phyloP scores from a whole-genome alignment of 2,113 vertebrate species.

The Neopipo cinnamomea region DNA sequence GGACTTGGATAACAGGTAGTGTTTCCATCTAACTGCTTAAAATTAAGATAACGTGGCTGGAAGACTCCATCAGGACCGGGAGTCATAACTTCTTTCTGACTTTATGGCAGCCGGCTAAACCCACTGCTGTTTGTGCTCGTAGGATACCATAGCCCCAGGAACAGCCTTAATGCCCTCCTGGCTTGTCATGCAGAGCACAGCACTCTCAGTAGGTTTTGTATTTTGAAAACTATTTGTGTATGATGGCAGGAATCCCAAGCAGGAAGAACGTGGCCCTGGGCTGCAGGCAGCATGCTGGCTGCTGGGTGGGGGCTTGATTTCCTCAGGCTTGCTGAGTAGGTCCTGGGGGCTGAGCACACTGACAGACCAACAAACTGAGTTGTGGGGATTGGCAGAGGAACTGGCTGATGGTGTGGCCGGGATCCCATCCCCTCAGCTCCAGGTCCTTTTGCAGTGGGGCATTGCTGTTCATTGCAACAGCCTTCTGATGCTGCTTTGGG shows the following conservation, averaged over 20 bases:
- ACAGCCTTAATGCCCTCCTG: background rate
- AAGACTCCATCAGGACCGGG: background rate
- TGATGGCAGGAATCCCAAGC: background rate
- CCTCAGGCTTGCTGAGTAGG: background rate
- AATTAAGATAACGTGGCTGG: background rate
- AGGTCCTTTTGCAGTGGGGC: rapidly evolving
- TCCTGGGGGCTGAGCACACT: background rate
- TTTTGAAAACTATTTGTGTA: background rate
- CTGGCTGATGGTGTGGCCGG: background rate
- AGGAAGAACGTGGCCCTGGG: background rate
- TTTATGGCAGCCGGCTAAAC: background rate
- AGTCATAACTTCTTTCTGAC: background rate
- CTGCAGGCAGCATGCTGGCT: background rate
- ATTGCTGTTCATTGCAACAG: rapidly evolving
- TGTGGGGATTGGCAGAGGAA: background rate
- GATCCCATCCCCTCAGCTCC: background rate
- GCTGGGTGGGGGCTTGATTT: background rate
- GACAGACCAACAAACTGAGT: background rate
- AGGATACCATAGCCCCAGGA: rapidly evolving
- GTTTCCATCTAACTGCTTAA: background rate
- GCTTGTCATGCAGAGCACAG: background rate
- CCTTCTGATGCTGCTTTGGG: background rate
- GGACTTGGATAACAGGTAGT: background rate
- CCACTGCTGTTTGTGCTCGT: background rate
- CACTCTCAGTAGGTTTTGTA: background rate